Percentiles rank a stretch among this genome's conserved stretches.
Evolutionary conservation across 2,797 vertebrate genomes (phyloP).

Genomic region (Enteromius paludinosus): DNA sequence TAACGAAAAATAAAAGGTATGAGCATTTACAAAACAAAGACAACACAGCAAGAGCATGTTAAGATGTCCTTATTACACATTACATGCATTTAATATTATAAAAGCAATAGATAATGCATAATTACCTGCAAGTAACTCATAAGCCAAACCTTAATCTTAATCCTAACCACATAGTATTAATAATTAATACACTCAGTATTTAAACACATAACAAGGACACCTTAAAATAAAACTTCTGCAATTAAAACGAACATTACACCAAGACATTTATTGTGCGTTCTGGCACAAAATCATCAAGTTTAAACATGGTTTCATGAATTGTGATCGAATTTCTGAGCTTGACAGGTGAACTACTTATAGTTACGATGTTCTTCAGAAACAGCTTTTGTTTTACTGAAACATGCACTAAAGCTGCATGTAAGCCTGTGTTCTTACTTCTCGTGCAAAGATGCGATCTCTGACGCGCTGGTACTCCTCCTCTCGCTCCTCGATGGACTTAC

Average conservation of each 20-base stretch:
- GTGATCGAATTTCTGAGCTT: not conserved
- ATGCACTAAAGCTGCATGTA: not conserved
- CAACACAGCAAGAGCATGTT: not conserved
- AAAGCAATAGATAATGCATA: too few relatives aligned
- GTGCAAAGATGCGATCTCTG: conserved; percentile 98
- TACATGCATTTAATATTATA: too few relatives aligned
- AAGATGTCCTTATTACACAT: too few relatives aligned
- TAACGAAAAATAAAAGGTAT: conserved; percentile 72
- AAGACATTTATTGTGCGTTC: not conserved
- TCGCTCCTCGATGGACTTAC: conserved; percentile 98
- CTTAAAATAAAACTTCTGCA: not conserved
- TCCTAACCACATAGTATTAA: too few relatives aligned
- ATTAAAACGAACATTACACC: not conserved
- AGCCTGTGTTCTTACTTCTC: conserved; percentile 82
- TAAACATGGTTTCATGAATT: not conserved
- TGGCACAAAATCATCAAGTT: not conserved
- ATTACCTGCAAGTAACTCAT: too few relatives aligned
- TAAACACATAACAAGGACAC: too few relatives aligned
- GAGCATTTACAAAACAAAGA: not conserved
- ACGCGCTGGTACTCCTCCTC: conserved; percentile 98
- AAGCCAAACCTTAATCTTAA: too few relatives aligned
- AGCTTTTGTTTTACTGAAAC: not conserved
- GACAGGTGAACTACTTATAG: not conserved
- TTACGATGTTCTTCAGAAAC: not conserved
- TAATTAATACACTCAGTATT: too few relatives aligned